These are phyloP conservation scores for Sorex maritimensis DNA, from an alignment of 2,797 vertebrate genomes.

Conservation along the genomic window DNA sequence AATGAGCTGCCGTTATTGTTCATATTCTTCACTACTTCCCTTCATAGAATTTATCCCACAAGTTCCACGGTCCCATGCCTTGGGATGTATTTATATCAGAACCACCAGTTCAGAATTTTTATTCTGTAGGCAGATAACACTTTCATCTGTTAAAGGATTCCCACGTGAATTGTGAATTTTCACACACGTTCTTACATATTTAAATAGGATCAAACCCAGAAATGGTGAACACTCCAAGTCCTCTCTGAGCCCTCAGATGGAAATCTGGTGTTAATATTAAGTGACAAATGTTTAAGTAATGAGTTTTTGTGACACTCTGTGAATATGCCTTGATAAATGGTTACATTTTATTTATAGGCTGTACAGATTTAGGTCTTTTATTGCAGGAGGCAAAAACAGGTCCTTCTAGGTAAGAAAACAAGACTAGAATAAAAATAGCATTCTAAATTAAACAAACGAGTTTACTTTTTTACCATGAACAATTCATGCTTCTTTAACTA, in stretches of 20 bases:
- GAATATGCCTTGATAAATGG: neutral
- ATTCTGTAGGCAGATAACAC: neutral
- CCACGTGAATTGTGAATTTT: constrained; percentile 39
- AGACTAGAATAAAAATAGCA: neutral
- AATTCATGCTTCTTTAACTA: constrained; percentile 44
- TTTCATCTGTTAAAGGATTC: neutral
- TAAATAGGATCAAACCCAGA: neutral
- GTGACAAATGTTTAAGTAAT: neutral
- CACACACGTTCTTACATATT: neutral
- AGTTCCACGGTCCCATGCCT: neutral
- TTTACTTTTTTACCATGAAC: constrained; percentile 37
- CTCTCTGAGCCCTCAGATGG: neutral
- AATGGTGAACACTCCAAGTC: neutral
- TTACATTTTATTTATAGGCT: neutral
- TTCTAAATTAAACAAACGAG: constrained; percentile 27
- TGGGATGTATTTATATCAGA: neutral
- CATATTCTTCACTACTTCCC: neutral
- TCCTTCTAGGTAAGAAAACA: constrained; percentile 22
- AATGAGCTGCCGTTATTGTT: neutral
- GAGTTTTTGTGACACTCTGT: neutral
- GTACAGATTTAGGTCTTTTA: constrained; percentile 9
- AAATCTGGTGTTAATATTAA: neutral
- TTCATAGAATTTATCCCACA: neutral
- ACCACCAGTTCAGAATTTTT: neutral
- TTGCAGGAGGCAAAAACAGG: neutral